Evolutionary conservation across 2,113 vertebrate genomes (phyloP), one percentile per base, ranked within the genome.

Genomic region (Cygnus buccinator): DNA sequence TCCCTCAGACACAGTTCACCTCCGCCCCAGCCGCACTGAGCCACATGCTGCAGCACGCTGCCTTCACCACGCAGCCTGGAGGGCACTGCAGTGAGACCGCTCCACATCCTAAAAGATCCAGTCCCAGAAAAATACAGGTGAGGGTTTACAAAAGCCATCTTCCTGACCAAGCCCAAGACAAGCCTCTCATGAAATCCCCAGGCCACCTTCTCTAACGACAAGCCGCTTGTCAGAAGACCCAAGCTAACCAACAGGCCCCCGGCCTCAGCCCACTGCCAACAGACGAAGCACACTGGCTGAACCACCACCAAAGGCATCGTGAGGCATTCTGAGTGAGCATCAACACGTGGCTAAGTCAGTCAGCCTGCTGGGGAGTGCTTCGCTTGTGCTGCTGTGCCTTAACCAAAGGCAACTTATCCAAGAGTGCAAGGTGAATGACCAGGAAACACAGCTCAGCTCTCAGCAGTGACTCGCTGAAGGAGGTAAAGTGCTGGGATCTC

Each of bases 321-420:
- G 17, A 67, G 75, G 28, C 61, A 44, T 26, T 17, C 33, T 25
- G 44, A 80, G 54, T 0, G 0, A 41, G 13, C 33, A 3, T 11
- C 1, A 0, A 13, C 43, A 8, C 2, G 2, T 1, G 12, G 43
- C 43, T 11, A 52, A 20, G 29, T 17, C 9, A 9, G 39, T 8
- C 25, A 3, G 19, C 29, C 48, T 2, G 0, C 31, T 1, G 1
- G 12, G 9, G 11, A 44, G 31, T 0, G 0, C 46, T 25, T 11
- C 16, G 33, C n/a, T 61, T 14, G 16, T 1, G 1, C 82, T 46
- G 62, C 55, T 7, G 0, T 1, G n/a, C 59, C 22, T 31, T 15
- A n/a, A 8, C 3, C 65, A 39, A 46, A 58, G 37, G 44, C 29
- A 77, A 59, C 16, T 8, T 16, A 29, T 13, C 6, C 48, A 26